Percentiles rank a stretch among this genome's conserved stretches.
Evolutionary conservation across 2,113 vertebrate species (phyloP).

Genomic region (Aspiorhynchus laticeps): DNA sequence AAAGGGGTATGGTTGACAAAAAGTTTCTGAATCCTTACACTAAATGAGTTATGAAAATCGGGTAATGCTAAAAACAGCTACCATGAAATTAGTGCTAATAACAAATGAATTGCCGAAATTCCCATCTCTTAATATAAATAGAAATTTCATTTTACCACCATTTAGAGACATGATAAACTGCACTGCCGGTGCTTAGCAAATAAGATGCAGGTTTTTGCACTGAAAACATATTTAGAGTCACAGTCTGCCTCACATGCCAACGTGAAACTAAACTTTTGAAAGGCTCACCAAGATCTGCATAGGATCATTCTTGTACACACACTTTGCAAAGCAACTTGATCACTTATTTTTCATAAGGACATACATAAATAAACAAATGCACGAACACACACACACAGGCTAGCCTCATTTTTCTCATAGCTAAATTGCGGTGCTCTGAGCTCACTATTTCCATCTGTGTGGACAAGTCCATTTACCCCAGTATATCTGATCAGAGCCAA

Average conservation of each 20-base stretch:
- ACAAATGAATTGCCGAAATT: neutral
- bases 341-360: conserved; percentile 11
- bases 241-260: neutral
- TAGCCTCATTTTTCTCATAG: neutral
- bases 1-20: neutral
- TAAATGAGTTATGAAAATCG: neutral
- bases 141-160: neutral
- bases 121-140: neutral
- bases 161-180: neutral
- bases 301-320: neutral
- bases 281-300: neutral
- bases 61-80: neutral
- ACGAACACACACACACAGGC: neutral
- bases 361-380: conserved; percentile 2
- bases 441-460: conserved; percentile 31
- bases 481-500: conserved; percentile 9
- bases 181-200: neutral
- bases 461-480: neutral
- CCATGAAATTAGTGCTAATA: neutral
- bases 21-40: neutral
- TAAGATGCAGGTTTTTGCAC: neutral
- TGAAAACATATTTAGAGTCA: neutral
- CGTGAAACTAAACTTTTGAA: neutral
- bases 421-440: conserved; percentile 6
- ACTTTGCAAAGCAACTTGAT: neutral